These are phyloP conservation scores for Pangasianodon gigas DNA, from an alignment of 2,113 vertebrate species.

Conservation along the genomic window DNA sequence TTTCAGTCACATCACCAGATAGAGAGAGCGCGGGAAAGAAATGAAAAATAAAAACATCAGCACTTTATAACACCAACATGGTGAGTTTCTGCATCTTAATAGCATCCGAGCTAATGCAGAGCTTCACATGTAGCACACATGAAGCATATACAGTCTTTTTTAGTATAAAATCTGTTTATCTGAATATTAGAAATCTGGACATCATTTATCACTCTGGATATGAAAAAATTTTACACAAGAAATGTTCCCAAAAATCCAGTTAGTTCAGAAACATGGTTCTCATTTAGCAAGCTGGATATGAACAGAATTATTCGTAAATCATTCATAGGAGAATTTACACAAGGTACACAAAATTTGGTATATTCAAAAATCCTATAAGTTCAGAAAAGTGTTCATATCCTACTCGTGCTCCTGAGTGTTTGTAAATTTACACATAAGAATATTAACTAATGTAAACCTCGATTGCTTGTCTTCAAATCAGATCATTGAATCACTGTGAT, in stretches of 20 bases:
- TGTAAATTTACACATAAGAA: too few relatives aligned
- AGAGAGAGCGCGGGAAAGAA: not conserved
- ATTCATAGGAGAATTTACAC: not conserved
- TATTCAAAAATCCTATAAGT: too few relatives aligned
- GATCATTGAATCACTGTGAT: too few relatives aligned
- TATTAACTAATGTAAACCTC: too few relatives aligned
- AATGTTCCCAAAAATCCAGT: not conserved
- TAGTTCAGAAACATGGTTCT: not conserved
- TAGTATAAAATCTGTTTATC: not conserved
- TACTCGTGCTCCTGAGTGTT: too few relatives aligned
- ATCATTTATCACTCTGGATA: not conserved
- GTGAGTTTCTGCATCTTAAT: not conserved
- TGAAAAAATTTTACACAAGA: not conserved
- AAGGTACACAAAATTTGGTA: not conserved
- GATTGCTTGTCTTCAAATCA: too few relatives aligned
- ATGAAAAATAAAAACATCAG: not conserved
- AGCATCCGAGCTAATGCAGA: not conserved
- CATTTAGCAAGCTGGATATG: too few relatives aligned
- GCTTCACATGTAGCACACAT: not conserved
- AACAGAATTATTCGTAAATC: not conserved
- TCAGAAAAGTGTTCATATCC: too few relatives aligned
- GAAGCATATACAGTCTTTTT: not conserved
- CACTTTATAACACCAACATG: not conserved
- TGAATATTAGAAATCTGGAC: not conserved
- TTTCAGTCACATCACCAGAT: not conserved